Conservation (phyloP, 2,113 vertebrate species). For the Hippocampus zosterae region DNA sequence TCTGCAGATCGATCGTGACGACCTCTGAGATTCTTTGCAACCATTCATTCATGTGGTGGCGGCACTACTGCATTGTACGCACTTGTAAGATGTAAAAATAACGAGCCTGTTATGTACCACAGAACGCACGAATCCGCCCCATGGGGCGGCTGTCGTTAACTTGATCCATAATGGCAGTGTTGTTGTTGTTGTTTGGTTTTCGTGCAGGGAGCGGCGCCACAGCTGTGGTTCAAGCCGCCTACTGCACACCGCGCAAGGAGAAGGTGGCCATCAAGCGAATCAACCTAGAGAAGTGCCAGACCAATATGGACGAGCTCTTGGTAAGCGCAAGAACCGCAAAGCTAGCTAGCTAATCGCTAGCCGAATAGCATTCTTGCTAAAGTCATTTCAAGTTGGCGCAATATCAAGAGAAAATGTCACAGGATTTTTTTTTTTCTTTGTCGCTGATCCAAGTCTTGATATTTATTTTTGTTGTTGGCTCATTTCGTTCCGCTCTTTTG, state of each 20-base stretch:
- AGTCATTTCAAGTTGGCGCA: not conserved
- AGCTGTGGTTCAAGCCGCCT: conserved; percentile 91
- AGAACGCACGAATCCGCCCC: not conserved
- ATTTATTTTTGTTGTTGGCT: too few species aligned
- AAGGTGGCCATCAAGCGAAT: conserved; percentile 95
- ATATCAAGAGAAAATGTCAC: too few species aligned
- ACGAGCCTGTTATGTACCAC: not conserved
- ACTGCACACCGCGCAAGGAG: conserved; percentile 87
- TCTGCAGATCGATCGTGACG: too few species aligned
- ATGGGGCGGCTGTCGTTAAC: not conserved
- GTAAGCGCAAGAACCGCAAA: conserved; percentile 62
- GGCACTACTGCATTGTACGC: not conserved
- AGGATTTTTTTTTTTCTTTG: too few species aligned
- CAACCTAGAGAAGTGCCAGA: conserved; percentile 96
- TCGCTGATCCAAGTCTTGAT: too few species aligned
- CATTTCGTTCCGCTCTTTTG: too few species aligned
- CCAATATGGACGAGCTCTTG: conserved; percentile 95
- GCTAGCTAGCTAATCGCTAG: too few species aligned
- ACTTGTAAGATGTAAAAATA: not conserved
- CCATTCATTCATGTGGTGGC: too few species aligned
- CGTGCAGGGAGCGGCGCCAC: conserved; percentile 72
- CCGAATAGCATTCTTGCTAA: too few species aligned
- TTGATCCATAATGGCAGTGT: not conserved
- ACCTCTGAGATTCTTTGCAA: too few species aligned
- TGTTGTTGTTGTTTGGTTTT: conserved; percentile 4